phyloP scores from a whole-genome alignment of 1,140 invertebrate genomes.

The Bilobella aurantiaca region DNA sequence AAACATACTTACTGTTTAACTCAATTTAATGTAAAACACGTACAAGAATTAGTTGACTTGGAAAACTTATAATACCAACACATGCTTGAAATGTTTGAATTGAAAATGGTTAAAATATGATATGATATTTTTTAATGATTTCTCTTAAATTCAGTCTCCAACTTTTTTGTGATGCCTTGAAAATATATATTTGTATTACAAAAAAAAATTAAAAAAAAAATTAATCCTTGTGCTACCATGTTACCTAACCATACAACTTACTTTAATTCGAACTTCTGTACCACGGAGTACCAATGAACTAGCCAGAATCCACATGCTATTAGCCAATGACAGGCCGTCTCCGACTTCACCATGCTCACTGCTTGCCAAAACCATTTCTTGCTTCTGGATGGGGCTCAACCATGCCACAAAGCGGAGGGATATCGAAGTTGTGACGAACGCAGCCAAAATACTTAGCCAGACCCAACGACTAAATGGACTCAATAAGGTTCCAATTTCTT shows the following conservation, averaged over 20 bases:
- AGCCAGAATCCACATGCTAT: constrained; percentile 32
- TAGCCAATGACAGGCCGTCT: constrained; percentile 28
- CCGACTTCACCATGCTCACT: constrained; percentile 22
- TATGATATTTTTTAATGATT: too few species aligned
- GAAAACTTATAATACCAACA: too few species aligned
- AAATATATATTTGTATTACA: too few species aligned
- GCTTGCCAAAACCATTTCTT: constrained; percentile 33
- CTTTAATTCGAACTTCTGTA: constrained; percentile 27
- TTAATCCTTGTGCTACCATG: too few species aligned
- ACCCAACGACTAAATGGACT: constrained; percentile 33
- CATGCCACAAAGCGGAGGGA: constrained; percentile 31
- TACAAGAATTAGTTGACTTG: too few species aligned
- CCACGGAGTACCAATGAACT: constrained; percentile 31
- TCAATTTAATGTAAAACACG: too few species aligned
- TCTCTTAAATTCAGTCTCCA: too few species aligned
- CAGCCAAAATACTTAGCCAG: constrained; percentile 32
- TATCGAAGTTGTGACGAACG: constrained; percentile 32
- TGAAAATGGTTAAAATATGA: too few species aligned
- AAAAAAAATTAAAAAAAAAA: too few species aligned
- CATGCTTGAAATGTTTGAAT: too few species aligned
- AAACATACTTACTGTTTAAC: too few species aligned
- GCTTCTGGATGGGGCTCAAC: constrained; percentile 33
- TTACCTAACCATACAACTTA: background rate
- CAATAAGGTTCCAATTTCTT: constrained; percentile 21
- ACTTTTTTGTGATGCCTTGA: too few species aligned